phyloP scores from a whole-genome alignment of 1,140 invertebrate species.

The Drosophila orena region DNA sequence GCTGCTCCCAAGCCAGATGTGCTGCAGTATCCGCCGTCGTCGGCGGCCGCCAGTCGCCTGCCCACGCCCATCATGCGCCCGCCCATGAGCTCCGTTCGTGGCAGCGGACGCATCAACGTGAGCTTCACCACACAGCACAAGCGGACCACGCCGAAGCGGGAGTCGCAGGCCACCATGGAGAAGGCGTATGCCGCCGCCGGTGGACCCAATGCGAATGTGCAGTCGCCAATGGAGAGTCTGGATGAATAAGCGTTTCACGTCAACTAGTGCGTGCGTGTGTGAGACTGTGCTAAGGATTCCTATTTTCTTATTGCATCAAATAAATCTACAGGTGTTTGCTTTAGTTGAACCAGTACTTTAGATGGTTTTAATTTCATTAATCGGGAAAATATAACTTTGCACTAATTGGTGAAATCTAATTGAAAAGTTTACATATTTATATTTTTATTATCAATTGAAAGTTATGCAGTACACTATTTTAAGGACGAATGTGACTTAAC shows the following conservation, averaged over 20 bases:
- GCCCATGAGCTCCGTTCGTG: conserved; percentile 64
- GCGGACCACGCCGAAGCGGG: conserved; percentile 69
- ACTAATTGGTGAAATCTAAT: no score
- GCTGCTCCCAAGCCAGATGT: conserved; percentile 15
- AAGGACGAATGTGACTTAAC: no score
- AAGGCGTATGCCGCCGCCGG: conserved; percentile 57
- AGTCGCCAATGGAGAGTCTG: conserved; percentile 34
- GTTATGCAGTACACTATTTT: no score
- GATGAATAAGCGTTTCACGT: conserved; percentile 20
- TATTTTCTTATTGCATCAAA: conserved; percentile 23
- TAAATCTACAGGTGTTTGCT: conserved; percentile 31
- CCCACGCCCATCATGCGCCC: conserved; percentile 65
- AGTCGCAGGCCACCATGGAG: conserved; percentile 68
- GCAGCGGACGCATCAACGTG: conserved; percentile 64
- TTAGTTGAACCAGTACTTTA: neutral
- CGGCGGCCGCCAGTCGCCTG: conserved; percentile 35
- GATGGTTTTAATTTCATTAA: neutral
- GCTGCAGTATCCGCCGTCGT: conserved; percentile 14
- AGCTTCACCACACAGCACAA: conserved; percentile 67
- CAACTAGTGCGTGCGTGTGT: conserved; percentile 9
- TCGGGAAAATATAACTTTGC: no score
- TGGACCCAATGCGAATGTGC: conserved; percentile 17
- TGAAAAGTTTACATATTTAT: no score
- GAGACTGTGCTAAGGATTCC: conserved; percentile 27
- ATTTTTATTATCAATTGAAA: no score